phyloP scores from a whole-genome alignment of 2,113 vertebrate genomes.

The Ophthalmolycus amberensis region DNA sequence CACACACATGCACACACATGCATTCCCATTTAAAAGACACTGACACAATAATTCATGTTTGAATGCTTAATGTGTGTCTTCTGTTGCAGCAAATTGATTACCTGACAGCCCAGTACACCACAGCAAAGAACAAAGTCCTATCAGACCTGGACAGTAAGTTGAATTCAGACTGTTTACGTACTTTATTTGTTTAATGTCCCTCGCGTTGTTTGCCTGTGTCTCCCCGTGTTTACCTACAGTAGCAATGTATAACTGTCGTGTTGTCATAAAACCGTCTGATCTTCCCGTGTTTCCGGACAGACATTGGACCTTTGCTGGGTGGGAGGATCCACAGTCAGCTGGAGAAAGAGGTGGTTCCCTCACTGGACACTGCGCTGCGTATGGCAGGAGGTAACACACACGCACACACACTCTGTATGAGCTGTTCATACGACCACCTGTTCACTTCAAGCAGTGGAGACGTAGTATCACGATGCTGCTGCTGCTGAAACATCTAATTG shows the following conservation, averaged over 20 bases:
- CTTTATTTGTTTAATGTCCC: conserved; percentile 3
- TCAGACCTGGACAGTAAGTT: conserved; percentile 93
- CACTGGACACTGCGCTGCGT: conserved; percentile 86
- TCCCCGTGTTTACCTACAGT: not conserved
- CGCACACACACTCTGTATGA: not conserved
- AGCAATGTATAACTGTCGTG: not conserved
- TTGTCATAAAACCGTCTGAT: not conserved
- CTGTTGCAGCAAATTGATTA: conserved; percentile 92
- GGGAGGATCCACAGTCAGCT: conserved; percentile 86
- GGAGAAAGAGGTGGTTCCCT: conserved; percentile 87
- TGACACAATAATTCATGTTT: not conserved
- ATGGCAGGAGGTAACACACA: conserved; percentile 88
- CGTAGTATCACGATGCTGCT: not conserved
- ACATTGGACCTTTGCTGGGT: conserved; percentile 89
- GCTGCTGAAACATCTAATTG: not conserved
- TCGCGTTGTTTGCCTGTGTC: not conserved
- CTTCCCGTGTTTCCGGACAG: conserved; percentile 71
- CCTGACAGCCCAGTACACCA: conserved; percentile 88
- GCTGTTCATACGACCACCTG: not conserved
- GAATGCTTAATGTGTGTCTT: conserved; percentile 35
- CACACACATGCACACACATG: not conserved
- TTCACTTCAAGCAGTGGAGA: not conserved
- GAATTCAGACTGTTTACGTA: conserved; percentile 4
- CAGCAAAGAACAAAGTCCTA: conserved; percentile 90
- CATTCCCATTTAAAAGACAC: not conserved